These are phyloP conservation scores for Hapalemur alaotrensis DNA, from an alignment of 2,797 vertebrate species.

Conservation along the genomic window DNA sequence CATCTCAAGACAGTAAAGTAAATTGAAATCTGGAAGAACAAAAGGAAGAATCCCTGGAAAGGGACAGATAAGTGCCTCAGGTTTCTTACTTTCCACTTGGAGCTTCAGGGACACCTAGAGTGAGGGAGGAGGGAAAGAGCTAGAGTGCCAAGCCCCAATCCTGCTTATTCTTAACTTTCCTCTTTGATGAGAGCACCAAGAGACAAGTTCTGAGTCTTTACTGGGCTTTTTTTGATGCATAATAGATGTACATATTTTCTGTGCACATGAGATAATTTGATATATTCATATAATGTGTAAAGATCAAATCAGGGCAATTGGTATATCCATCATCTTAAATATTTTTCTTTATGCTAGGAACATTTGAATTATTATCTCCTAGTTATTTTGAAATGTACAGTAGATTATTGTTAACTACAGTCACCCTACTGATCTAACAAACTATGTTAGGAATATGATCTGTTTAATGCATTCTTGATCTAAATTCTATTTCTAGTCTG, in stretches of 20 bases:
- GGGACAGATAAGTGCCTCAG: neutral
- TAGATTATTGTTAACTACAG: neutral
- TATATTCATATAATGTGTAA: neutral
- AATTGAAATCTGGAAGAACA: neutral
- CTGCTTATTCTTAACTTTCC: slow-evolving; percentile 21
- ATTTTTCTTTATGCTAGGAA: neutral
- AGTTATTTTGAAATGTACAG: neutral
- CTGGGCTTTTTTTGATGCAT: neutral
- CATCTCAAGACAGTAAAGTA: neutral
- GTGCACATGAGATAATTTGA: neutral
- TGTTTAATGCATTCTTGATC: neutral
- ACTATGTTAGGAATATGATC: neutral
- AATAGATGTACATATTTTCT: neutral
- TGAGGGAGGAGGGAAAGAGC: neutral
- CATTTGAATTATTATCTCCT: neutral
- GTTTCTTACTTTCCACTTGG: neutral
- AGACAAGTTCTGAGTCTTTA: neutral
- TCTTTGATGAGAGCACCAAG: neutral
- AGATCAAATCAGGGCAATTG: neutral
- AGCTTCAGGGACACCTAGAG: neutral
- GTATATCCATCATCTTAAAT: neutral
- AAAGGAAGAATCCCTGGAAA: neutral
- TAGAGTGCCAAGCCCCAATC: neutral
- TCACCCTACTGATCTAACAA: neutral
- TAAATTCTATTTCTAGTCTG: neutral